phyloP scores from a whole-genome alignment of 2,113 vertebrate species.

The Rhinoderma darwinii region DNA sequence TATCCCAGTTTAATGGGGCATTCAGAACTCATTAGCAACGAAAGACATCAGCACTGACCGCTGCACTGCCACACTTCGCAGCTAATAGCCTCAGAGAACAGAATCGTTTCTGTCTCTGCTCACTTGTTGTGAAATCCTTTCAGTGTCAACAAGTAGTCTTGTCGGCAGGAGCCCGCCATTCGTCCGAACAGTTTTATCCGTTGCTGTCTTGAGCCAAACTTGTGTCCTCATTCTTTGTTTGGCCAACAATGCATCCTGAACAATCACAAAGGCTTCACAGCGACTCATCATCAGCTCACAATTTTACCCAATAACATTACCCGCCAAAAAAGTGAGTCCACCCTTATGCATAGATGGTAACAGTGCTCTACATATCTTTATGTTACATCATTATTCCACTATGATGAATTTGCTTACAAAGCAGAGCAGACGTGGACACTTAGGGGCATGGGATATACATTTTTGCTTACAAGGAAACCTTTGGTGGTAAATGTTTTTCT shows the following conservation, averaged over 20 bases:
- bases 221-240: slow-evolving; percentile 90
- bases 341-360: slow-evolving; percentile 48
- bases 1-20: slow-evolving; percentile 89
- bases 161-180: slow-evolving; percentile 80
- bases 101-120: slow-evolving; percentile 87
- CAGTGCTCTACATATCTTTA: slow-evolving; percentile 1
- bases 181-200: slow-evolving; percentile 89
- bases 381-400: slow-evolving; percentile 14
- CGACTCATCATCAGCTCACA: slow-evolving; percentile 91
- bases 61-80: slow-evolving; percentile 90
- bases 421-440: neutral
- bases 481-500: neutral
- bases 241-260: slow-evolving; percentile 84
- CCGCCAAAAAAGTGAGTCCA: slow-evolving; percentile 76
- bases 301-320: slow-evolving; percentile 69
- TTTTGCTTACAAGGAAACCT: neutral
- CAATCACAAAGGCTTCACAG: slow-evolving; percentile 99
- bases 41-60: slow-evolving; percentile 80
- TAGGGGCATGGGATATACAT: neutral
- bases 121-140: slow-evolving; percentile 89
- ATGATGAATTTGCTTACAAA: neutral
- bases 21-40: slow-evolving; percentile 84
- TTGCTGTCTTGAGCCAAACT: slow-evolving; percentile 91
- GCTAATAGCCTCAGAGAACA: slow-evolving; percentile 80
- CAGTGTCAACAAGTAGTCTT: slow-evolving; percentile 82